These are phyloP conservation scores for Sebastes cheni DNA, from an alignment of 2,797 vertebrate species.

Conservation along the genomic window DNA sequence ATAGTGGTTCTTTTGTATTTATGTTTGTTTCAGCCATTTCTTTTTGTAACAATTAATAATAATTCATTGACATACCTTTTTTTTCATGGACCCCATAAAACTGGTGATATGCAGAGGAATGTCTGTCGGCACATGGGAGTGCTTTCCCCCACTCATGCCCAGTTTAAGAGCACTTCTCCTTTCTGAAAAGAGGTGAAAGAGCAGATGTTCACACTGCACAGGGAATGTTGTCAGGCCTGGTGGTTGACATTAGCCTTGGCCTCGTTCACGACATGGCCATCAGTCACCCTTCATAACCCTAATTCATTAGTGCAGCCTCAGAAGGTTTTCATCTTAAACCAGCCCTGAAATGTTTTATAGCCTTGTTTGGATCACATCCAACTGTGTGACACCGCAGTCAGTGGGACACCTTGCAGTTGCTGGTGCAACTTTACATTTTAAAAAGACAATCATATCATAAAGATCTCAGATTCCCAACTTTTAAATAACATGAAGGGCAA, in stretches of 20 bases:
- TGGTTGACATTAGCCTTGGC: slow-evolving; percentile 34
- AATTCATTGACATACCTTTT: neutral
- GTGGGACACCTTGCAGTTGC: neutral
- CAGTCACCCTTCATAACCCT: slow-evolving; percentile 12
- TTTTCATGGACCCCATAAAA: slow-evolving; percentile 28
- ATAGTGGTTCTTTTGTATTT: slow-evolving; percentile 40
- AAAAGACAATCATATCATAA: neutral
- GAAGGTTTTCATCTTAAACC: neutral
- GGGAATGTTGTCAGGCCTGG: neutral
- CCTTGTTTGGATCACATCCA: slow-evolving; percentile 1
- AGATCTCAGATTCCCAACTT: neutral
- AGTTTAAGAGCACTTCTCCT: slow-evolving; percentile 21
- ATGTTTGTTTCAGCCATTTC: slow-evolving; percentile 17
- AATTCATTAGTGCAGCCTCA: neutral
- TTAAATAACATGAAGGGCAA: neutral
- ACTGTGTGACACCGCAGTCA: neutral
- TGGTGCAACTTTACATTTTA: neutral
- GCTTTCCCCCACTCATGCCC: neutral
- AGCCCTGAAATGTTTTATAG: slow-evolving; percentile 3
- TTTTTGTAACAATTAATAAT: neutral
- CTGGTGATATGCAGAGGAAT: slow-evolving; percentile 21
- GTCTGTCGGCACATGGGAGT: slow-evolving; percentile 21
- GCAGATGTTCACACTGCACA: slow-evolving; percentile 32
- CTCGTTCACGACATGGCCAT: slow-evolving; percentile 13
- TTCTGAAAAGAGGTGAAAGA: slow-evolving; percentile 11